A percentile compares a stretch with the other conserved stretches of the same genome.
Evolutionary conservation across 2,797 vertebrate genomes (phyloP).

Genomic region (Cossypha niveicapilla): DNA sequence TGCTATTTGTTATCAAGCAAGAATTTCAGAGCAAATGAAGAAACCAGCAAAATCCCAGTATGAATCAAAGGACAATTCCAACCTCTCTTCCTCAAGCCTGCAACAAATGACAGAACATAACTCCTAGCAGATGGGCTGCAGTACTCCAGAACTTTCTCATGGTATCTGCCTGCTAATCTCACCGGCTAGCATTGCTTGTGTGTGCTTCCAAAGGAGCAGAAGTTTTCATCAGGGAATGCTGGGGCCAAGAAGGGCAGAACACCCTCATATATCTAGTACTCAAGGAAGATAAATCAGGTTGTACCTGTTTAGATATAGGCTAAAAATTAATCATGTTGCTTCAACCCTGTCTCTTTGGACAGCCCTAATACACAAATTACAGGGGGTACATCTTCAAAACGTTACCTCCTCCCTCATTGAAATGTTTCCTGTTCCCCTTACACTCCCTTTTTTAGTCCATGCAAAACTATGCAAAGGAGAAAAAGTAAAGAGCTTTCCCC

Average conservation of each 20-base stretch:
- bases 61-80: neutral
- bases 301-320: neutral
- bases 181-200: neutral
- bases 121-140: neutral
- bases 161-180: neutral
- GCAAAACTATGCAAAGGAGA: constrained; percentile 15
- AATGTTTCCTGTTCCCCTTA: neutral
- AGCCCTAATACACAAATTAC: neutral
- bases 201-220: neutral
- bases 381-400: neutral
- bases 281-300: constrained; percentile 27
- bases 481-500: constrained; percentile 29
- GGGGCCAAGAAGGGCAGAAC: neutral
- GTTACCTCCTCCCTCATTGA: neutral
- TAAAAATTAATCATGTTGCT: neutral
- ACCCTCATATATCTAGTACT: neutral
- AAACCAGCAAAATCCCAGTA: neutral
- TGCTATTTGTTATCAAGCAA: neutral
- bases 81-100: neutral
- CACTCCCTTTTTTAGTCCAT: constrained; percentile 16
- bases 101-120: neutral
- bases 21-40: neutral
- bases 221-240: neutral
- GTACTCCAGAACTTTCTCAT: neutral
- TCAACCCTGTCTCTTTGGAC: neutral